phyloP scores from a whole-genome alignment of 2,888 invertebrate species.

The Scaptomyza polygonia region DNA sequence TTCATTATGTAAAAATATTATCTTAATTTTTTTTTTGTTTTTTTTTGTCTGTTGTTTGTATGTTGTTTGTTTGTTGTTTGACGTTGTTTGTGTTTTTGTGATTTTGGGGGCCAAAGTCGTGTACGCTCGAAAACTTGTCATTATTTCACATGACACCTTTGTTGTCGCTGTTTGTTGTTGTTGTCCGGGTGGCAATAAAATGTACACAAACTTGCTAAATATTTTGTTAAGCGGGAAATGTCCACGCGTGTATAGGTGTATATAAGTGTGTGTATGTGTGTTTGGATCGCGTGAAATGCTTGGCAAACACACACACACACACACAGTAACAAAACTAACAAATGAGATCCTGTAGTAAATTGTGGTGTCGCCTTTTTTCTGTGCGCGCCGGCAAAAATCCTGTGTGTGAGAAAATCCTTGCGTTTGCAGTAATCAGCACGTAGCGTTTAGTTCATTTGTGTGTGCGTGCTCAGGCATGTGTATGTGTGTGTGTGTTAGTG shows the following conservation, averaged over 20 bases:
- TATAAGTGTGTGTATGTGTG: slow-evolving; percentile 28
- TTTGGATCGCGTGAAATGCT: slow-evolving; percentile 70
- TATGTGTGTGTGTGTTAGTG: slow-evolving; percentile 18
- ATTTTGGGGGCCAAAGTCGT: neutral
- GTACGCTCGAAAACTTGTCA: neutral
- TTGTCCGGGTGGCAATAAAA: slow-evolving; percentile 48
- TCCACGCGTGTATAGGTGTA: slow-evolving; percentile 38
- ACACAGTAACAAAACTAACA: slow-evolving; percentile 73
- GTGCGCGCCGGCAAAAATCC: slow-evolving; percentile 26
- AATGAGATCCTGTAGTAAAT: slow-evolving; percentile 72
- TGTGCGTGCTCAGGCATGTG: slow-evolving; percentile 62
- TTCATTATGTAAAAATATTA: neutral
- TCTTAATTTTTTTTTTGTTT: neutral
- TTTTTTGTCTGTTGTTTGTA: neutral
- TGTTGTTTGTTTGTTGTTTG: neutral
- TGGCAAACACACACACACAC: too few relatives aligned
- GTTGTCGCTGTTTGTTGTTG: slow-evolving; percentile 17
- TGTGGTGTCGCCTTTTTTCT: slow-evolving; percentile 58
- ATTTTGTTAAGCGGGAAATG: slow-evolving; percentile 70
- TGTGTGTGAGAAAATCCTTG: slow-evolving; percentile 68
- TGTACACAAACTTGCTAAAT: slow-evolving; percentile 71
- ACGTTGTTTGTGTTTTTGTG: slow-evolving; percentile 1
- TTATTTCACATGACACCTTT: slow-evolving; percentile 16
- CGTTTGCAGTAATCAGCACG: slow-evolving; percentile 79
- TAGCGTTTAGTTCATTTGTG: slow-evolving; percentile 74